Conservation (phyloP, 2,113 vertebrate genomes). For the Sinosuthora webbiana region DNA sequence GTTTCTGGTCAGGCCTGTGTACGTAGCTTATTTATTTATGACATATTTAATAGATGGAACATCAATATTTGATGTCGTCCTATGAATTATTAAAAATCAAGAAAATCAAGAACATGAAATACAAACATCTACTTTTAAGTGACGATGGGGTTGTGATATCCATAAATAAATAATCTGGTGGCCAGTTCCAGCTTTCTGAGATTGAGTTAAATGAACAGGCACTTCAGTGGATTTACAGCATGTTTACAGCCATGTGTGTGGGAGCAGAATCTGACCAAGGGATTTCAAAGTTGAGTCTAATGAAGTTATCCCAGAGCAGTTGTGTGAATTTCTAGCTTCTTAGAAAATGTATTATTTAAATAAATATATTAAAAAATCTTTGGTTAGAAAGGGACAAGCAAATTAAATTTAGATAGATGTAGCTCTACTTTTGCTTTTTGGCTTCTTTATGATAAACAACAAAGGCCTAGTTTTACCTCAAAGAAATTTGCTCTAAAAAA, state of each 20-base stretch:
- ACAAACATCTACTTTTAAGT: conserved; percentile 62
- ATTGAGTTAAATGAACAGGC: background rate
- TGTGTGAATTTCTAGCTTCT: background rate
- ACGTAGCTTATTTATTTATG: conserved; percentile 40
- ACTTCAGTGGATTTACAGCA: conserved; percentile 11
- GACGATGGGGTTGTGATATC: conserved; percentile 3
- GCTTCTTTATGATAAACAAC: background rate
- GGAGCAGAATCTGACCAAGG: conserved; percentile 5
- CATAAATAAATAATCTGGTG: conserved; percentile 54
- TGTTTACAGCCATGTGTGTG: background rate
- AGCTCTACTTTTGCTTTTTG: background rate
- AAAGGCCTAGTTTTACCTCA: background rate
- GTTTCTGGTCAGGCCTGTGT: conserved; percentile 27
- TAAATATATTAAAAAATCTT: background rate
- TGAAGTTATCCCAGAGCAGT: background rate
- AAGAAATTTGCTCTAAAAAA: background rate
- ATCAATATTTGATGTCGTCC: conserved; percentile 47
- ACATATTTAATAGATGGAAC: conserved; percentile 35
- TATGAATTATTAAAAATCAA: conserved; percentile 59
- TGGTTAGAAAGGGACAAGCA: background rate
- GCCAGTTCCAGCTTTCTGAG: background rate
- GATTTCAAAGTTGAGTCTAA: conserved; percentile 16
- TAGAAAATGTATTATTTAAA: conserved; percentile 22
- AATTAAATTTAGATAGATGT: conserved; percentile 12
- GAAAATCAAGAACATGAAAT: conserved; percentile 58